phyloP scores from a whole-genome alignment of 2,888 invertebrate species.

The Geophilus truncorum region DNA sequence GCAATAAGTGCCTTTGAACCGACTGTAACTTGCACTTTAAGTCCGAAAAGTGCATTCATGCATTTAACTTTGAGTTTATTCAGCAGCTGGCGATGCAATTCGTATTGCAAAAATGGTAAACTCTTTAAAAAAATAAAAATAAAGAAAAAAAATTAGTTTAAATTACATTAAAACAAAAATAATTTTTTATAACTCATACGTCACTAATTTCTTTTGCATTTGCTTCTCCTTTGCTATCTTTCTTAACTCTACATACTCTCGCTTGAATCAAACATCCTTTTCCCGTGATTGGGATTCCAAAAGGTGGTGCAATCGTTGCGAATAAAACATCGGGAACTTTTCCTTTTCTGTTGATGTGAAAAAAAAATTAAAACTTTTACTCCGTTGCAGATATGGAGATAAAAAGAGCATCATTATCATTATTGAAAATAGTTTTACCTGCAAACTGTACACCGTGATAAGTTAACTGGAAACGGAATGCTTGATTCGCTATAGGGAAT shows the following conservation, averaged over 20 bases:
- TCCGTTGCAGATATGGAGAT: no score
- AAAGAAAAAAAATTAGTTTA: no score
- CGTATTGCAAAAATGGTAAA: conserved; percentile 92
- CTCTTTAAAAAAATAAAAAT: no score
- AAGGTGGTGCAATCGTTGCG: conserved; percentile 81
- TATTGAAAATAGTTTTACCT: no score
- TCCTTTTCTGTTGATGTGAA: no score
- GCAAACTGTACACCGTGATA: conserved; percentile 68
- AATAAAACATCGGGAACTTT: conserved; percentile 87
- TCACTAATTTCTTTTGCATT: conserved; percentile 77
- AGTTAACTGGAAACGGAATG: conserved; percentile 67
- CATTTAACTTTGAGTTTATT: conserved; percentile 82
- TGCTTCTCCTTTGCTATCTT: conserved; percentile 43
- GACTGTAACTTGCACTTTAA: conserved; percentile 70
- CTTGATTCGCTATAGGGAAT: conserved; percentile 73
- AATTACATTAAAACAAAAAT: no score
- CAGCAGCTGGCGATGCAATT: conserved; percentile 81
- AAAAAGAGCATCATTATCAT: no score
- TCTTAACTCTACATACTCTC: conserved; percentile 47
- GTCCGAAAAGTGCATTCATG: conserved; percentile 88
- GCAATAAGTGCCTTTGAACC: conserved; percentile 84
- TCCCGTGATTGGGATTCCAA: conserved; percentile 66
- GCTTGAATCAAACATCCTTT: conserved; percentile 52
- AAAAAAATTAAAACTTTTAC: no score
- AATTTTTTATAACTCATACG: conserved; percentile 43